Evolutionary conservation across 1,140 invertebrate species (phyloP), one percentile per base, ranked within the genome.

Genomic region (Habropoda laboriosa): DNA sequence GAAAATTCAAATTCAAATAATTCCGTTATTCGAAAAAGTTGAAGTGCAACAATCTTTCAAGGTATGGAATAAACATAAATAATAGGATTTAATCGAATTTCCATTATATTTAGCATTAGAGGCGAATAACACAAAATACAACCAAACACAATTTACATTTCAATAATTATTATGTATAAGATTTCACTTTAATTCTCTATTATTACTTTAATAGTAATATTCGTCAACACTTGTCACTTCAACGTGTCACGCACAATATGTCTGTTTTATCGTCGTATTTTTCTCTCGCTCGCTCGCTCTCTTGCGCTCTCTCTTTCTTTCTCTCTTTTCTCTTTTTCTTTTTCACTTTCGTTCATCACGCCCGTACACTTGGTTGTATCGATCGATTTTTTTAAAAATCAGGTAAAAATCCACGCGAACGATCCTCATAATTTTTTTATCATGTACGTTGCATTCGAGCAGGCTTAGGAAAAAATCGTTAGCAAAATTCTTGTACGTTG

Each of bases 21-120:
- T 49, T 13, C 30, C 10, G 7, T 35, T 38, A 12, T 0, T n/a
- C n/a, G n/a, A n/a, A 45, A 49, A 2, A n/a, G 7, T 57, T 30
- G 7, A 61, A 13, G 12, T 61, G 16, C 12, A 1, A 16, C 6
- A 27, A 32, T 21, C 21, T 27, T 16, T 27, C 10, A 7, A 47
- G n/a, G 0, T 3, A 38, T n/a, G 63, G 16, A 40, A 70, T 42
- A 60, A 70, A 7, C 24, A 27, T 12, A 55, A 30, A 63, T 38
- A 7, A n/a, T 13, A 18, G 12, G 1, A 24, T 49, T 78, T 71
- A 80, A 85, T 90, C 88, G 67, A 90, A 90, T 90, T 88, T 90
- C 82, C 87, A 89, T 89, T 90, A 90, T 90, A 90, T 90, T 90
- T 88, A 89, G 89, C 86, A 88, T 90, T 83, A 88, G 79, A 89